Evolutionary conservation across 2,888 invertebrate genomes (phyloP), one percentile per base, ranked within the genome.

Genomic region (Thecocarcelia acutangulata): DNA sequence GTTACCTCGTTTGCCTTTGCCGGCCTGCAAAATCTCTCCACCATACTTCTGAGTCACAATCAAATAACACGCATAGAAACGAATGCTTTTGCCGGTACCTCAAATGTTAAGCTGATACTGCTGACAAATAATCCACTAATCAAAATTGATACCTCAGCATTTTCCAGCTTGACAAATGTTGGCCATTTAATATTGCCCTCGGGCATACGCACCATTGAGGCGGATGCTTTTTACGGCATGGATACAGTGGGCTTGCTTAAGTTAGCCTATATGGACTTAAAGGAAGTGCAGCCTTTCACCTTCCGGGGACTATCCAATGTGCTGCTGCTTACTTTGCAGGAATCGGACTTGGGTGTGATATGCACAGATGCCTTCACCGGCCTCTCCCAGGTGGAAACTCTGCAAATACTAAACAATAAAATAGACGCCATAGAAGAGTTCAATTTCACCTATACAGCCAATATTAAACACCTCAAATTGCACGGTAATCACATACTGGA

Each of bases 1-100:
- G 94, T 97, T 72, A 94, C 96, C 46, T 94, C 95, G 70, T 96
- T 95, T 87, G 95, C 97, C 13, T 96, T 98, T 88, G 95, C 96
- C 50, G 95, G 95, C 1, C 92, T 97, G 15, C 96, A 96, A 86
- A 96, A 96, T 87, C 93, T 97, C 46, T 94, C 94, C 83, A 93
- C 93, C 69, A 94, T 94, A 87, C 92, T 94, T 84, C 92, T 94
- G 83, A 93, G 93, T 15, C 93, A 95, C 90, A 95, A 95, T 89
- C 93, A 93, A 87, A 95, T 95, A 64, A 92, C 92, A 48, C 93
- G 94, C 85, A 94, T 95, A 75, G 93, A 93, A 87, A 94, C 94
- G 6, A 95, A 95, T 88, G 96, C 96, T 21, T 97, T 98, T 87
- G 96, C 96, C 2, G 97, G 97, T 58, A 96, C 97, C 9, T 95